phyloP scores from a whole-genome alignment of 2,888 invertebrate genomes.

The Eupeodes luniger region DNA sequence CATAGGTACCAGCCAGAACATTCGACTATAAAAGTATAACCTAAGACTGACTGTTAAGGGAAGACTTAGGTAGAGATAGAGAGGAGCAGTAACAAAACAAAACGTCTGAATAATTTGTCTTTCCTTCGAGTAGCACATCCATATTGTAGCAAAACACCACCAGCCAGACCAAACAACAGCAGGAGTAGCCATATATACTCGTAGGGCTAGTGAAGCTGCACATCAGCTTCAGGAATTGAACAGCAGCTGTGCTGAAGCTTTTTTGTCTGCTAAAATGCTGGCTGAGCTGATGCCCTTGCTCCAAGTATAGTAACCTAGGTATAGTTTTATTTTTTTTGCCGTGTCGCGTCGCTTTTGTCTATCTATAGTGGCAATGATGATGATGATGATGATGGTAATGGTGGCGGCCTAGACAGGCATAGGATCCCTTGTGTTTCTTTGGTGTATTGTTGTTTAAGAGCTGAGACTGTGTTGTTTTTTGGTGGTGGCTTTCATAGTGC shows the following conservation, averaged over 20 bases:
- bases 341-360: slow-evolving; percentile 67
- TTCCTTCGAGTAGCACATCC: slow-evolving; percentile 70
- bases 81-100: slow-evolving; percentile 47
- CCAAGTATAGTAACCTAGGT: neutral
- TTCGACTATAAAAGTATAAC: slow-evolving; percentile 2
- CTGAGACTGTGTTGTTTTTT: slow-evolving; percentile 53
- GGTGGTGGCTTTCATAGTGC: slow-evolving; percentile 45
- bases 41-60: neutral
- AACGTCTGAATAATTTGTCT: slow-evolving; percentile 76
- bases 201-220: slow-evolving; percentile 10
- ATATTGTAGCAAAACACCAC: slow-evolving; percentile 54
- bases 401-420: slow-evolving; percentile 73
- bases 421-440: slow-evolving; percentile 63
- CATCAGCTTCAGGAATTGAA: slow-evolving; percentile 18
- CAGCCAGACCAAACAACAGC: slow-evolving; percentile 17
- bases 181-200: slow-evolving; percentile 14
- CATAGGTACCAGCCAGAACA: slow-evolving; percentile 61
- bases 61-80: neutral
- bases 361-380: slow-evolving; percentile 74
- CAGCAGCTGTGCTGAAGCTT: slow-evolving; percentile 66
- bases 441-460: slow-evolving; percentile 57
- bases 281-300: slow-evolving; percentile 51
- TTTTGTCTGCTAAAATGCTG: slow-evolving; percentile 34
- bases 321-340: slow-evolving; percentile 10
- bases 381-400: slow-evolving; percentile 59